Percentiles rank a stretch among this genome's conserved stretches.
Conservation (phyloP, 1,140 invertebrate genomes). For the Trichonephila clavipes region DNA sequence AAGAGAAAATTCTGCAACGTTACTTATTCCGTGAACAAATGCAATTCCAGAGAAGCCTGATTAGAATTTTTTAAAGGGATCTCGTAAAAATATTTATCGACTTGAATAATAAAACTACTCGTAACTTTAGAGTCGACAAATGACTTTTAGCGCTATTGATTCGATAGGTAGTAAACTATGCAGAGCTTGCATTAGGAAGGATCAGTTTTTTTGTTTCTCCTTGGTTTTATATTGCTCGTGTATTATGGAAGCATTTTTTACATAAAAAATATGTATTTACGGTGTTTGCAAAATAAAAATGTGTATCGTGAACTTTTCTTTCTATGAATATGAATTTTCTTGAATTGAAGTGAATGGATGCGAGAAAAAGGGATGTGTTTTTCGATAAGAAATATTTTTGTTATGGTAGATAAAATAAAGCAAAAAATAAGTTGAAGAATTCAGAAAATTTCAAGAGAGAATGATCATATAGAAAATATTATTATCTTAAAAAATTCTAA, state of each 20-base stretch:
- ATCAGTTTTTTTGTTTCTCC: not conserved
- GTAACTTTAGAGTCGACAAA: not conserved
- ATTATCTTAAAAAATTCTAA: too few species aligned
- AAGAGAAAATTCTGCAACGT: too few species aligned
- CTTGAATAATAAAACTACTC: not conserved
- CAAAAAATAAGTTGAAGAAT: too few species aligned
- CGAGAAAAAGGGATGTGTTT: too few species aligned
- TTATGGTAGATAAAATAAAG: too few species aligned
- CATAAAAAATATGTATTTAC: not conserved
- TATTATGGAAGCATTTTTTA: not conserved
- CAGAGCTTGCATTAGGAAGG: not conserved
- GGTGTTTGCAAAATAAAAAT: not conserved
- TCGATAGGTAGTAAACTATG: not conserved
- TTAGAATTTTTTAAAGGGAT: not conserved
- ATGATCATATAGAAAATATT: too few species aligned
- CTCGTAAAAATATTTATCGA: not conserved
- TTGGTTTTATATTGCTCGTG: not conserved
- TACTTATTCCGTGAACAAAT: too few species aligned
- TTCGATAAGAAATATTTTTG: too few species aligned
- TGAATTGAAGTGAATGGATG: too few species aligned
- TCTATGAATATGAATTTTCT: not conserved
- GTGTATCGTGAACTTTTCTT: not conserved
- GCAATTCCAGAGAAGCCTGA: too few species aligned
- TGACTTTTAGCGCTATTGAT: not conserved
- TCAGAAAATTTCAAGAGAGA: too few species aligned